Percentiles rank a stretch among this genome's conserved stretches.
Evolutionary conservation across 2,113 vertebrate genomes (phyloP).

Genomic region (Ariopsis seemanni): DNA sequence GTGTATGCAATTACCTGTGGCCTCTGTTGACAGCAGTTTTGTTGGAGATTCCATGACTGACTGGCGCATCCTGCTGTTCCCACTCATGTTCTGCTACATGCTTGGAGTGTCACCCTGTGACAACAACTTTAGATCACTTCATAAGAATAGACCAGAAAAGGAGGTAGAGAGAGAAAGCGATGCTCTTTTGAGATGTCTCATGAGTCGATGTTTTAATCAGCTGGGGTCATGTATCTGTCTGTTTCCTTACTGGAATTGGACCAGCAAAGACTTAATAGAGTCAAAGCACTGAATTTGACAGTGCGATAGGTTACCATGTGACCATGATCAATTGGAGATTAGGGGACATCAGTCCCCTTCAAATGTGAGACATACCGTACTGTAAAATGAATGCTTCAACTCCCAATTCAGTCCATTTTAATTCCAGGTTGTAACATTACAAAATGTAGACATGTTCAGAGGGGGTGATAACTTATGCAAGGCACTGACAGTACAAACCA

Average conservation of each 20-base stretch:
- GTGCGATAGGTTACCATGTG: not conserved
- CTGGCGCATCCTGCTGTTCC: constrained; percentile 51
- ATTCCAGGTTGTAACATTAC: not conserved
- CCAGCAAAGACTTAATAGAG: constrained; percentile 50
- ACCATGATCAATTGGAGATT: not conserved
- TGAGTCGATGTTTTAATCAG: constrained; percentile 55
- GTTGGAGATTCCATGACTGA: constrained; percentile 38
- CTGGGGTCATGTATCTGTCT: constrained; percentile 49
- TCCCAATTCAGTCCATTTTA: not conserved
- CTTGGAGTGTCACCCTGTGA: constrained; percentile 27
- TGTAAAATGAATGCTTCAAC: not conserved
- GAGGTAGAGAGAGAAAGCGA: constrained; percentile 2
- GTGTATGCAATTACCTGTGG: constrained; percentile 58
- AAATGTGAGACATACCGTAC: not conserved
- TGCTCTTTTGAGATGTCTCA: not conserved
- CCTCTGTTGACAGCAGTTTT: constrained; percentile 30
- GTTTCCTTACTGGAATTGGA: constrained; percentile 24
- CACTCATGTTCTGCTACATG: not conserved
- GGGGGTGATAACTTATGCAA: not conserved
- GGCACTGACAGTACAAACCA: no score
- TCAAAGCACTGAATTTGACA: constrained; percentile 42
- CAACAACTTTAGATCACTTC: constrained; percentile 29
- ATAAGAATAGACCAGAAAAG: not conserved
- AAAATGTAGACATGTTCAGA: no score
- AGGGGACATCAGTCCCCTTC: not conserved